Conservation (phyloP, 2,113 vertebrate species). For the Hylia prasina region DNA sequence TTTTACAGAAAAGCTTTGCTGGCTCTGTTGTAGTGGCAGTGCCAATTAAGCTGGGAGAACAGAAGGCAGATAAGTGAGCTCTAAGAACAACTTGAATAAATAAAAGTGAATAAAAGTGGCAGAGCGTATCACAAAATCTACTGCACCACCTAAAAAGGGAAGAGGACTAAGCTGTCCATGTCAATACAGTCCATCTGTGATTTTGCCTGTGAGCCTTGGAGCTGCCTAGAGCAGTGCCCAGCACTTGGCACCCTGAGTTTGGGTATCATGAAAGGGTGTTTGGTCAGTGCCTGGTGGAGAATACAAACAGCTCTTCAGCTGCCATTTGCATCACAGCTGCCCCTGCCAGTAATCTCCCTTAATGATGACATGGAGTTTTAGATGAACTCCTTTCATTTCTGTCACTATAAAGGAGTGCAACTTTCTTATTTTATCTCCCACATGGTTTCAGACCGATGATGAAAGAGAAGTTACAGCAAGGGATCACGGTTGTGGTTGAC, state of each 20-base stretch:
- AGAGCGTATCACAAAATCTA: fast-evolving
- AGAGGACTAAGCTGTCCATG: background rate
- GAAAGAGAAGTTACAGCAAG: constrained; percentile 83
- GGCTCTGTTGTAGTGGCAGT: background rate
- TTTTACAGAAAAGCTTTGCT: background rate
- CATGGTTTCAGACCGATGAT: constrained; percentile 60
- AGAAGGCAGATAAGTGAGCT: background rate
- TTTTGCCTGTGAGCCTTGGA: background rate
- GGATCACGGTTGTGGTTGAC: constrained; percentile 87
- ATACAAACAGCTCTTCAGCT: background rate
- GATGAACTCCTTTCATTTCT: background rate
- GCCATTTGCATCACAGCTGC: background rate
- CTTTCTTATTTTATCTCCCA: background rate
- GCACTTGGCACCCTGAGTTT: background rate
- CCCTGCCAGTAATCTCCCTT: background rate
- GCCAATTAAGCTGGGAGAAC: background rate
- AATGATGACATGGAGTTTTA: background rate
- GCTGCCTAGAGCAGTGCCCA: background rate
- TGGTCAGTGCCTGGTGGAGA: background rate
- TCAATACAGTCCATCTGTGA: background rate
- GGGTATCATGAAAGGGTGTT: background rate
- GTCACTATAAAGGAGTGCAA: background rate
- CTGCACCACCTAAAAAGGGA: background rate
- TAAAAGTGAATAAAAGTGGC: background rate
- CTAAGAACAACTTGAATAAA: too few species aligned